phyloP scores from a whole-genome alignment of 1,140 invertebrate genomes.

The Drosophila sproati region DNA sequence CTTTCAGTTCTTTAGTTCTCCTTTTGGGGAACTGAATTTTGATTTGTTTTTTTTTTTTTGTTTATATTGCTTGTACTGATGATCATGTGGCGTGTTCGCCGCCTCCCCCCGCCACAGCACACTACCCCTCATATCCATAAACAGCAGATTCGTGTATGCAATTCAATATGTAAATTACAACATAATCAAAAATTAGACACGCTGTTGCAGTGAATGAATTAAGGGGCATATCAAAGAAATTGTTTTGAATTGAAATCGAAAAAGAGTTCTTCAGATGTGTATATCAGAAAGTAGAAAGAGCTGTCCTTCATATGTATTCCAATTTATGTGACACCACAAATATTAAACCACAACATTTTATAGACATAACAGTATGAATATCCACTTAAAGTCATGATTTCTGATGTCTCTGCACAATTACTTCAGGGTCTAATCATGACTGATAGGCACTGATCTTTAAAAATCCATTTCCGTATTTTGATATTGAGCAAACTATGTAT shows the following conservation, averaged over 20 bases:
- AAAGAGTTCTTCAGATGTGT: no score
- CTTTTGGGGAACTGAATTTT: slow-evolving; percentile 22
- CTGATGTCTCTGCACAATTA: no score
- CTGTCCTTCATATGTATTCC: background rate
- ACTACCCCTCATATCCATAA: no score
- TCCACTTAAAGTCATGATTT: no score
- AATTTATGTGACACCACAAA: no score
- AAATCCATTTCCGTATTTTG: no score
- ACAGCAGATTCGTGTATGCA: slow-evolving; percentile 25
- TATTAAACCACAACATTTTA: no score
- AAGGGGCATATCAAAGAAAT: slow-evolving; percentile 6
- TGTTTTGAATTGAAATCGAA: background rate
- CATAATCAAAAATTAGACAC: slow-evolving; percentile 63
- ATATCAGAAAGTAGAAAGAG: no score
- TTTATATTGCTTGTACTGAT: slow-evolving; percentile 6
- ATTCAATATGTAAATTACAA: slow-evolving; percentile 63
- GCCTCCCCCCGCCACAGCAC: background rate
- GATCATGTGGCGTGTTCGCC: slow-evolving; percentile 24
- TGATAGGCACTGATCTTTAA: no score
- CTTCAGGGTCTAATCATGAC: no score
- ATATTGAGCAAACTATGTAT: no score
- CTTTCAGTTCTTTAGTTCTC: background rate
- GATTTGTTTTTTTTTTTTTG: slow-evolving; percentile 26
- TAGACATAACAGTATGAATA: no score
- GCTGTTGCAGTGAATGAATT: slow-evolving; percentile 15